Evolutionary conservation across 2,113 vertebrate species (phyloP), one percentile per base, ranked within the genome.

Genomic region (Cebus imitator): DNA sequence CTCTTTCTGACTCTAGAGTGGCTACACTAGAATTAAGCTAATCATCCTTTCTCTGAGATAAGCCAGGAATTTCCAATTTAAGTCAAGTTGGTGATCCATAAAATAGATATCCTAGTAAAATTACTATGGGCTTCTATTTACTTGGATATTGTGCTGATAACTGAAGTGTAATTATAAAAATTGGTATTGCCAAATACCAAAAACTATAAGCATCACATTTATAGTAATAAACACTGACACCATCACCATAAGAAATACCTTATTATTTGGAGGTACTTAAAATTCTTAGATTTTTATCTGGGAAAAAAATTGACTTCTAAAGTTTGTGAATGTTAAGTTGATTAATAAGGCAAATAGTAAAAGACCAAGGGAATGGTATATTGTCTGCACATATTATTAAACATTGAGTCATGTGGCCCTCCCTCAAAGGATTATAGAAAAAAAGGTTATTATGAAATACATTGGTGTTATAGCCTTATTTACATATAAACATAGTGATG

Each of bases 101-200:
- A 98, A 98, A 95, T 87, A 95, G 87, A 96, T 91, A 95, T 97
- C 94, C 76, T 64, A 87, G 70, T 76, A 76, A 95, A 96, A 70
- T 70, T 93, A 30, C 79, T 92, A 0, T 81, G 68, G 48, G 12
- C 55, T 21, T 81, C 43, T 40, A 75, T 94, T 98, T 97, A 96
- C 35, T 68, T 72, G 13, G 57, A 97, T 40, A 78, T 50, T 82
- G 89, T 30, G n/a, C 2, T 73, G 5, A 78, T 78, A 94, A 64
- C 73, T 92, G 75, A 86, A 85, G 4, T 82, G 25, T 83, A 90
- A 61, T 88, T n/a, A 81, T 79, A 52, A 92, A 68, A 94, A 6
- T 0, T 25, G 16, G 40, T 97, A 73, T 95, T 97, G 61, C 45
- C 94, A 8, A 79, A 82, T 13, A 1, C 7, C 18, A 3, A 55